Evolutionary conservation across 2,113 vertebrate genomes (phyloP).

Genomic region (Paradoxurus hermaphroditus): DNA sequence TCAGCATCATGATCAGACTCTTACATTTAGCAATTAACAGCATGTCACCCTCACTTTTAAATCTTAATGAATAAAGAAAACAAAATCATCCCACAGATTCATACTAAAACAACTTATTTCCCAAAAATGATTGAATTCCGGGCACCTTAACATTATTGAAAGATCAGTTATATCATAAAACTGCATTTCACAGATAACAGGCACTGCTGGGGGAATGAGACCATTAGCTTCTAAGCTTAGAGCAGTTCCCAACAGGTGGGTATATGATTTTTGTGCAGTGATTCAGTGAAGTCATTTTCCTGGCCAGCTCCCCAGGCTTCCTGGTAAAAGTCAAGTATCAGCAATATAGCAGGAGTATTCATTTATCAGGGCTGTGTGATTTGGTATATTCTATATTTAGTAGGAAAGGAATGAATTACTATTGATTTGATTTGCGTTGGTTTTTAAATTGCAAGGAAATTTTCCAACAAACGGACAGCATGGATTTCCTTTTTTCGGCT

Average conservation of each 20-base stretch:
- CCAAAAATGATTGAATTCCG: background rate
- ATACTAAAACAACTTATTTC: constrained; percentile 1
- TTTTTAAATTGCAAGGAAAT: constrained; percentile 27
- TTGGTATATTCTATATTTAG: background rate
- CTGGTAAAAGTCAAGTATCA: constrained; percentile 1
- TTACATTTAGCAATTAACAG: too few relatives aligned
- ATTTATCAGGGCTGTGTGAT: background rate
- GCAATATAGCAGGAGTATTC: background rate
- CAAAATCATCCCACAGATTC: background rate
- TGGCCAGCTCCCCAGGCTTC: background rate
- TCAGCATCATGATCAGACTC: too few relatives aligned
- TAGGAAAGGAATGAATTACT: background rate
- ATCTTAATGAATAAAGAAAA: constrained; percentile 31
- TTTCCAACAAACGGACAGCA: background rate
- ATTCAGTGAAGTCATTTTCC: background rate
- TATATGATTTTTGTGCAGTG: background rate
- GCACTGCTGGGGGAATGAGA: background rate
- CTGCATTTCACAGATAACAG: background rate
- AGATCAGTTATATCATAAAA: constrained; percentile 13
- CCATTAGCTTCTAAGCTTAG: background rate
- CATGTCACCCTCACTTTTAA: background rate
- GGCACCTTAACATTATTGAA: background rate
- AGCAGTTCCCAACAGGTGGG: background rate
- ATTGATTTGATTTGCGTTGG: background rate
- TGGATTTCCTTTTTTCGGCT: background rate